Conservation (phyloP, 2,888 invertebrate genomes). For the Aricia artaxerxes region DNA sequence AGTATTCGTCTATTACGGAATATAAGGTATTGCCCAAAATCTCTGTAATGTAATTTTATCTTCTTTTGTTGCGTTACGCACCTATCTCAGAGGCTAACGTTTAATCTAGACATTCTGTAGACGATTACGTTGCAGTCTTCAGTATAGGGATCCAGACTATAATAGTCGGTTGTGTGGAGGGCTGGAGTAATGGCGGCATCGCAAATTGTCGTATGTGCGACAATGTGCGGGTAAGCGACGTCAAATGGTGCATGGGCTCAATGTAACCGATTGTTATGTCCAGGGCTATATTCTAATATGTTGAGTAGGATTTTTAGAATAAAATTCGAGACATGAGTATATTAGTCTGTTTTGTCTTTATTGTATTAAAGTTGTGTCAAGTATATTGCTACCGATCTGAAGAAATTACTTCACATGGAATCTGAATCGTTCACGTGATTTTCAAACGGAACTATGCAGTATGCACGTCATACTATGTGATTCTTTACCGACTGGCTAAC, state of each 20-base stretch:
- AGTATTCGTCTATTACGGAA: too few species aligned
- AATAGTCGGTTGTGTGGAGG: constrained; percentile 26
- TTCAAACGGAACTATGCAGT: too few species aligned
- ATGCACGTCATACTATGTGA: too few species aligned
- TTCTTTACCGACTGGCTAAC: too few species aligned
- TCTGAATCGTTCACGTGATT: too few species aligned
- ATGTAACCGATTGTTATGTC: constrained; percentile 45
- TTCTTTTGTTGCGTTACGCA: background rate
- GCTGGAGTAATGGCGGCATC: constrained; percentile 24
- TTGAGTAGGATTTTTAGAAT: background rate
- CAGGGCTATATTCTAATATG: background rate
- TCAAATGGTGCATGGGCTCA: constrained; percentile 48
- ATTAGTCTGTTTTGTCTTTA: too few species aligned
- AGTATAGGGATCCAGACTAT: constrained; percentile 11
- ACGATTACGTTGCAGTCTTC: constrained; percentile 27
- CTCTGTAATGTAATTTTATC: too few species aligned
- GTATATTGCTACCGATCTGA: too few species aligned
- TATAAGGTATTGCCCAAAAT: too few species aligned
- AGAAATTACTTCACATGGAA: too few species aligned
- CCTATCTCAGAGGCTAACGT: background rate
- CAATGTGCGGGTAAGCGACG: constrained; percentile 40
- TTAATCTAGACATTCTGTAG: background rate
- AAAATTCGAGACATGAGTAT: too few species aligned
- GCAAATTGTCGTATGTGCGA: constrained; percentile 27
- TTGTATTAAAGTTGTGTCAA: too few species aligned